Conservation (phyloP, 1,140 invertebrate genomes). For the Araneus ventricosus region DNA sequence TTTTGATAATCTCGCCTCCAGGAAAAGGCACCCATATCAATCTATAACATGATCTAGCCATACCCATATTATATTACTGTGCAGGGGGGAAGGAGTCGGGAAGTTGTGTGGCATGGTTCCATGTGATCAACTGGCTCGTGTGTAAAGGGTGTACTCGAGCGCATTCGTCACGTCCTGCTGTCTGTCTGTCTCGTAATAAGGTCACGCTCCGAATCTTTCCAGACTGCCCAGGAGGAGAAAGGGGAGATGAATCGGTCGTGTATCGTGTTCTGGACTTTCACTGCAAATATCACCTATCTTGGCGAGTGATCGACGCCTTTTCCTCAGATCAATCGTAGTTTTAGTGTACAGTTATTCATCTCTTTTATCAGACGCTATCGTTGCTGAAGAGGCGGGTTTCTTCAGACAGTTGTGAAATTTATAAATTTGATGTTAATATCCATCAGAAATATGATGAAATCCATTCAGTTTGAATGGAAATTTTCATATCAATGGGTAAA, state of each 20-base stretch:
- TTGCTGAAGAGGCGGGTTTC: background rate
- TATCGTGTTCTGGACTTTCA: background rate
- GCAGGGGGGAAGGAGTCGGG: background rate
- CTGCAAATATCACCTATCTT: background rate
- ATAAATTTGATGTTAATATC: too few relatives aligned
- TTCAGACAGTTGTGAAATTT: too few relatives aligned
- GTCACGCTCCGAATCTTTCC: constrained; percentile 39
- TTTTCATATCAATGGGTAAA: too few relatives aligned
- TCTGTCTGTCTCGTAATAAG: constrained; percentile 20
- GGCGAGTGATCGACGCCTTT: background rate
- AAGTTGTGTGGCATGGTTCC: background rate
- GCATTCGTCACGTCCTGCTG: constrained; percentile 35
- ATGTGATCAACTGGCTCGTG: constrained; percentile 23
- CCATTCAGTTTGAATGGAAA: too few relatives aligned
- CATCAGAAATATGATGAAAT: too few relatives aligned
- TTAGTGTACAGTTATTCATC: background rate
- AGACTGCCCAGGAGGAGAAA: constrained; percentile 34
- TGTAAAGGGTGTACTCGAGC: constrained; percentile 26
- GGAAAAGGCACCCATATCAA: background rate
- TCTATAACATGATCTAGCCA: background rate
- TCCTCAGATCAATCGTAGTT: background rate
- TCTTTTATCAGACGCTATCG: background rate
- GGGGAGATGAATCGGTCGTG: background rate
- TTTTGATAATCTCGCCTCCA: too few relatives aligned
- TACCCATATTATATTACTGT: background rate